Evolutionary conservation across 2,113 vertebrate genomes (phyloP), one percentile per base, ranked within the genome.

Genomic region (Macheiramphus alcinus): DNA sequence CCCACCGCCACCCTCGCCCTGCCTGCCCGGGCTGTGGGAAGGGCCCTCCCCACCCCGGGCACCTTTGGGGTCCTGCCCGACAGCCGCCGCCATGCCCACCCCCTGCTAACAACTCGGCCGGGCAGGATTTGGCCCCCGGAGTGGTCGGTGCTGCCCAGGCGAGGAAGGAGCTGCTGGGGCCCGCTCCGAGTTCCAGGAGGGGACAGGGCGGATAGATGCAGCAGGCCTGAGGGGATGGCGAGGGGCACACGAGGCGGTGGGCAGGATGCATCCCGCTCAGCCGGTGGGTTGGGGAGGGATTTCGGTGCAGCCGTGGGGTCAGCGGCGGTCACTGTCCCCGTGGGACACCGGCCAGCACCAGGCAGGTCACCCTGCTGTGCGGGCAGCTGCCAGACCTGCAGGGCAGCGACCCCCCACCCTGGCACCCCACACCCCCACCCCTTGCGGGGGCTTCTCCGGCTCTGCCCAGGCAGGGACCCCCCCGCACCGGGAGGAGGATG

Each of bases 71-170:
- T 34, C 52, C 22, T 32, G 52, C 11, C 52, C 31, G 4, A 18
- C 17, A 3, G 53, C 21, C 5, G 4, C 55, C 5, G 4, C 67
- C 13, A 2, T 45, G 53, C 18, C 23, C 42, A 13, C 2, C n/a
- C 6, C 10, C 1, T 19, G 40, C 34, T 19, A 48, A 6, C 1
- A 3, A 7, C 17, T 40, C 6, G 3, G 15, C 40, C 6, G 5
- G 55, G 62, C 29, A 42, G 70, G 40, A 62, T 81, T 7, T 23
- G 70, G 48, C 31, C 47, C 27, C 62, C 31, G 70, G 47, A 16
- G 26, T 1, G 1, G 40, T 3, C 8, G 12, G n/a, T 20, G 76
- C 47, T 40, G 47, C 63, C 71, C 50, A 50, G 42, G 36, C 2
- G 17, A 32, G 55, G 26, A 36, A 27, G 15, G 56, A 52, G 63